Evolutionary conservation across 1,140 invertebrate species (phyloP), one percentile per base, ranked within the genome.

Genomic region (Lerema accius): DNA sequence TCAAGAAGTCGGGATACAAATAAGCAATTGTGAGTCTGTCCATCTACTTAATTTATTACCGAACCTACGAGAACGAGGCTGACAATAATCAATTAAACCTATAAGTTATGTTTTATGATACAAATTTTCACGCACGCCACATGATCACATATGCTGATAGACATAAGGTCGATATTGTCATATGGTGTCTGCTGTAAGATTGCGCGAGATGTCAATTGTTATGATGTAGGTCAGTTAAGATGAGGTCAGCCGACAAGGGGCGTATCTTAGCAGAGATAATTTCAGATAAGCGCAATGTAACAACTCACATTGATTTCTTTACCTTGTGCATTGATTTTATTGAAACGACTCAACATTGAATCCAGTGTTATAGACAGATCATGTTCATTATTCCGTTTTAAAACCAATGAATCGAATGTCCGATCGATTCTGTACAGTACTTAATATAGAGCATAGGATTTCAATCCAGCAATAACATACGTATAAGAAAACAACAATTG

Each of bases 51-150:
- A 48, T 48, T 26, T 48, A 58, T 58, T 45, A 40, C 16, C 42
- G 42, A 32, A 58, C 40, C 16, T 42, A 45, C 10, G 61, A 63
- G 59, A 63, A 53, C 64, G 63, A 71, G 61, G 64, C 39, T 64
- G 45, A 61, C 56, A 64, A 46, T 67, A 69, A 61, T 56, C 56
- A 62, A 67, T 69, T 61, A 63, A 48, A 37, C 32, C 53, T 63
- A 48, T 61, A 42, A 62, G 39, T 62, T 23, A 11, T 37, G 32
- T 39, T 37, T 58, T 14, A 45, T 17, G 16, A 0, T 37, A 46
- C 23, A 10, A 39, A 13, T 16, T 15, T 28, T 43, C 10, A 14
- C 13, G 9, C 14, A 37, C n/a, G 15, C 16, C 11, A 46, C 14
- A 59, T 10, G 1, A 37, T 1, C 5, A 28, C 28, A 6, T 46